These are phyloP conservation scores for Amblyjoppa fuscipennis DNA, from an alignment of 2,888 invertebrate genomes.

Conservation along the genomic window DNA sequence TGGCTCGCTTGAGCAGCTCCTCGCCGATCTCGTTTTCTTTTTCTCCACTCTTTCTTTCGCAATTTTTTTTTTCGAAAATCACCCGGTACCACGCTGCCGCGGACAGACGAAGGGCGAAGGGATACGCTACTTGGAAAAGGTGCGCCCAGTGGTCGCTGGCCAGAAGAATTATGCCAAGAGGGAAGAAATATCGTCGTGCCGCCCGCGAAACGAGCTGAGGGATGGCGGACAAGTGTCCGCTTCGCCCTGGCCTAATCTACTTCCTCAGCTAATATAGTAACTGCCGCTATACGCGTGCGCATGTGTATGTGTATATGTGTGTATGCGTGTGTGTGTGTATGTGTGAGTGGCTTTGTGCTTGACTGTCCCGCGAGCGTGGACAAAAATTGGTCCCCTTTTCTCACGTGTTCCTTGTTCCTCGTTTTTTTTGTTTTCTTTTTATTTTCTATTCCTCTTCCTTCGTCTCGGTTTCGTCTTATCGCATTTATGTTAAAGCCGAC, in stretches of 20 bases:
- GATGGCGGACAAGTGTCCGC: conserved; percentile 18
- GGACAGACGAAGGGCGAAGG: conserved; percentile 15
- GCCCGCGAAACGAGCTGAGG: conserved; percentile 16
- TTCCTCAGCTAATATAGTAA: conserved; percentile 19
- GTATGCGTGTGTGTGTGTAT: conserved; percentile 14
- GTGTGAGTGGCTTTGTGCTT: conserved; percentile 32
- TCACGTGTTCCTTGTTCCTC: conserved; percentile 55
- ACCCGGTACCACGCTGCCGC: conserved; percentile 25
- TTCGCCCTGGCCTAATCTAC: conserved; percentile 28
- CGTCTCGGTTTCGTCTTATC: conserved; percentile 55
- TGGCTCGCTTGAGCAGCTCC: not conserved
- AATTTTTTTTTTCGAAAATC: conserved; percentile 35
- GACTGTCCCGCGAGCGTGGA: conserved; percentile 67
- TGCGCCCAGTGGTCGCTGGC: conserved; percentile 10
- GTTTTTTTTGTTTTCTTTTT: conserved; percentile 4
- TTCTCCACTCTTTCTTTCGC: conserved; percentile 6
- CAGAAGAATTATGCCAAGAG: conserved; percentile 2
- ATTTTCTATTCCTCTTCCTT: not conserved
- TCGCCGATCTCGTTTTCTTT: not conserved
- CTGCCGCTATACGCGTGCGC: not conserved
- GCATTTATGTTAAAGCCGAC: conserved; percentile 58
- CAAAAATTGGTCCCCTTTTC: conserved; percentile 80
- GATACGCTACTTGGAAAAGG: conserved; percentile 11
- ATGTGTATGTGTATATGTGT: conserved; percentile 15
- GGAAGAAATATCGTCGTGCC: conserved; percentile 16